A percentile compares a stretch with the other conserved stretches of the same genome.
Evolutionary conservation across 2,113 vertebrate species (phyloP).

Genomic region (Naja naja): DNA sequence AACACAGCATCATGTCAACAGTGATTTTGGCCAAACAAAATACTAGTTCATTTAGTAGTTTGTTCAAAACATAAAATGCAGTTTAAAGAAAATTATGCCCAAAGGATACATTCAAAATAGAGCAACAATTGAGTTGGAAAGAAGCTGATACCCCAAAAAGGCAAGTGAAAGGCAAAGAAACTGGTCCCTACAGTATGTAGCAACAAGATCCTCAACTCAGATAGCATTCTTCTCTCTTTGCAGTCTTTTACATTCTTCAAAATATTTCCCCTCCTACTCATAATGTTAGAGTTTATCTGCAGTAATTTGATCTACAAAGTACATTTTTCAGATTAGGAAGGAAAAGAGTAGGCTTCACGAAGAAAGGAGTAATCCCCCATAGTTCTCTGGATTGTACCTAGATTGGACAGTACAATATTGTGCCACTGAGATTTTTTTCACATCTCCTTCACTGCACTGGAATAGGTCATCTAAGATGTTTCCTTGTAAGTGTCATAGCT

Average conservation of each 20-base stretch:
- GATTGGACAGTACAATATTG: constrained; percentile 1
- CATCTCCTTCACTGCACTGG: constrained; percentile 10
- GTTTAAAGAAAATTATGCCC: constrained; percentile 41
- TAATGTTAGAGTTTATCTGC: not conserved
- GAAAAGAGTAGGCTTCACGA: not conserved
- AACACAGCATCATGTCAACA: constrained; percentile 8
- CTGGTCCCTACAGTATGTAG: constrained; percentile 31
- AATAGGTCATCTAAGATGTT: not conserved
- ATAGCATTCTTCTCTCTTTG: not conserved
- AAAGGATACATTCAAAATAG: not conserved
- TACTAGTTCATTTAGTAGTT: constrained; percentile 16
- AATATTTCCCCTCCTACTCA: not conserved
- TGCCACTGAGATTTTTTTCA: not conserved
- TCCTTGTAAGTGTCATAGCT: constrained; percentile 15
- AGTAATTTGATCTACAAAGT: not conserved
- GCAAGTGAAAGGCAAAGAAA: constrained; percentile 14
- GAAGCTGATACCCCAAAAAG: not conserved
- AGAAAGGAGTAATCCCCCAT: not conserved
- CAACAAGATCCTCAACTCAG: not conserved
- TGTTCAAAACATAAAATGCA: not conserved
- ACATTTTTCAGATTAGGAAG: not conserved
- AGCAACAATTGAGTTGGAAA: not conserved
- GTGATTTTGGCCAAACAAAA: not conserved
- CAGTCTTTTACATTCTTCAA: not conserved
- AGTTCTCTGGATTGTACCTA: not conserved